phyloP scores from a whole-genome alignment of 2,113 vertebrate species.

The Manacus vitellinus region DNA sequence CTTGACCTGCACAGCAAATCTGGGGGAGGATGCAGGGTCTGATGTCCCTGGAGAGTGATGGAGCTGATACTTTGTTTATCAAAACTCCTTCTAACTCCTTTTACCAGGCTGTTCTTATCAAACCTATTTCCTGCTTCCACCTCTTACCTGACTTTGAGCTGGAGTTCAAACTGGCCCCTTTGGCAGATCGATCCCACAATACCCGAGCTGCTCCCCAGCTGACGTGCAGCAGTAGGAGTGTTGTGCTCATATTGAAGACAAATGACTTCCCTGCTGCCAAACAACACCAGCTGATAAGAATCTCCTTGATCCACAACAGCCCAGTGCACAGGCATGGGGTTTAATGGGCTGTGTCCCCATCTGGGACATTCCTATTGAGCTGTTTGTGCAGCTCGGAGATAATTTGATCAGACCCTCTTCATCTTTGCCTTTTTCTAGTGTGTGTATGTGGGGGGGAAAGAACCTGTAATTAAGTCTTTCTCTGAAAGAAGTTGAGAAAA shows the following conservation, averaged over 20 bases:
- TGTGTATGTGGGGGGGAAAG: rapidly evolving
- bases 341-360: background rate
- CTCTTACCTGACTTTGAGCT: background rate
- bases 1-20: background rate
- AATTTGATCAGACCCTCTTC: background rate
- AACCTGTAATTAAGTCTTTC: background rate
- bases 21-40: background rate
- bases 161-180: background rate
- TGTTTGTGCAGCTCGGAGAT: background rate
- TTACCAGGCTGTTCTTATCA: background rate
- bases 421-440: background rate
- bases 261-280: background rate
- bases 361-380: background rate
- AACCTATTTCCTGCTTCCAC: background rate
- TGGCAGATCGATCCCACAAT: background rate
- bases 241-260: background rate
- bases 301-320: background rate
- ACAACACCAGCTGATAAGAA: background rate
- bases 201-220: background rate
- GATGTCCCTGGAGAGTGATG: background rate
- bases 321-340: background rate
- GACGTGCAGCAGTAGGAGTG: background rate
- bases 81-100: background rate
- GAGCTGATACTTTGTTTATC: background rate
- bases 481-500: background rate